Evolutionary conservation across 2,797 vertebrate species (phyloP).

Genomic region (Astyanax mexicanus): DNA sequence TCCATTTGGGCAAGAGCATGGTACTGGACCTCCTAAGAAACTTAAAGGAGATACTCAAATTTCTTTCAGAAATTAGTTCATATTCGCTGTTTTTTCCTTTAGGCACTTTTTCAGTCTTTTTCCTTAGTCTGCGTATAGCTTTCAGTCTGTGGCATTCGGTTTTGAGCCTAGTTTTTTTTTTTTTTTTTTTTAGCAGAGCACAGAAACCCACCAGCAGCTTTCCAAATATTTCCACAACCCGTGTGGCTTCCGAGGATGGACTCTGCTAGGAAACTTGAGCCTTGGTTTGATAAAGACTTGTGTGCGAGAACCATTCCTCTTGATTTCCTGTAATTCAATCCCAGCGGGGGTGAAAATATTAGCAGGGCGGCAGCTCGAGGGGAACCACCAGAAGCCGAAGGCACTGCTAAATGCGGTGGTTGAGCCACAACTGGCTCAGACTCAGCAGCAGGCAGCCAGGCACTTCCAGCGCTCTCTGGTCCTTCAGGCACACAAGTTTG

Average conservation of each 20-base stretch:
- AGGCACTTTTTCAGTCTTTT: neutral
- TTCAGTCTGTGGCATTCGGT: constrained; percentile 16
- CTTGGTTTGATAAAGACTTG: constrained; percentile 83
- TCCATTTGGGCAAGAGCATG: constrained; percentile 7
- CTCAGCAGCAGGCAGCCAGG: constrained; percentile 72
- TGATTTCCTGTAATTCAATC: constrained; percentile 97
- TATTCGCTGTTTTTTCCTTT: neutral
- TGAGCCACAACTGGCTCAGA: constrained; percentile 77
- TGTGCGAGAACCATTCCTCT: constrained; percentile 84
- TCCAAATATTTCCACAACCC: constrained; percentile 62
- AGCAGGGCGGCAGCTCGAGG: constrained; percentile 71
- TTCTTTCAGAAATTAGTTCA: neutral
- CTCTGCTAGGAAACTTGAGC: constrained; percentile 80
- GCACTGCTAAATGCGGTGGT: constrained; percentile 69
- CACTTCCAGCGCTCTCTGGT: constrained; percentile 70
- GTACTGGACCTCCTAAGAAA: neutral
- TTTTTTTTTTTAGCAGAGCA: constrained; percentile 51
- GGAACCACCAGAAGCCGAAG: constrained; percentile 80
- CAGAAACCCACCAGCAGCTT: constrained; percentile 62
- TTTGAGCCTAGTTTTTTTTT: constrained; percentile 38
- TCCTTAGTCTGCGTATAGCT: neutral
- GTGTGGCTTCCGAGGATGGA: constrained; percentile 71
- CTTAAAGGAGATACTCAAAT: neutral
- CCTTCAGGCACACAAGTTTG: constrained; percentile 72
- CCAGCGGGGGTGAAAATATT: constrained; percentile 92